Percentiles rank a stretch among this genome's conserved stretches.
These are phyloP conservation scores for Haliclystus octoradiatus DNA, from an alignment of 30 jellyfish, hydroid and myxozoan species.

Conservation along the genomic window DNA sequence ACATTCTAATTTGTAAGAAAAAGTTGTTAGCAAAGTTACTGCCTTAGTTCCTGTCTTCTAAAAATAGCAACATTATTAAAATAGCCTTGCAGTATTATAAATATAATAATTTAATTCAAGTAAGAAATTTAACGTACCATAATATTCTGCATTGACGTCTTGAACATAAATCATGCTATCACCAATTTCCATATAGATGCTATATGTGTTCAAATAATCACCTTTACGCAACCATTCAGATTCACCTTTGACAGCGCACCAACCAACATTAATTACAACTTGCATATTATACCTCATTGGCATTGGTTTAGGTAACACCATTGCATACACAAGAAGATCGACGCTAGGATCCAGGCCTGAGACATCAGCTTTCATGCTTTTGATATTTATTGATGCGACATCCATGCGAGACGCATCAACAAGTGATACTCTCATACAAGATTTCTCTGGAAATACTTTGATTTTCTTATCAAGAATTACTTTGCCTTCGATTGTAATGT, in stretches of 20 bases:
- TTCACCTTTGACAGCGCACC: slow-evolving; percentile 48
- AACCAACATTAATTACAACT: slow-evolving; percentile 50
- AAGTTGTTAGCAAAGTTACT: no score
- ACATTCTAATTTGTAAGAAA: no score
- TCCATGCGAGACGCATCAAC: slow-evolving; percentile 41
- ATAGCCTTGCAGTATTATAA: no score
- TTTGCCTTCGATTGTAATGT: slow-evolving; percentile 35
- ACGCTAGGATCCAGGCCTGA: slow-evolving; percentile 7
- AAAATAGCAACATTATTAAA: no score
- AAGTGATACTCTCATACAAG: slow-evolving; percentile 37
- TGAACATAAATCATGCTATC: neutral
- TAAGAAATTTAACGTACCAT: neutral
- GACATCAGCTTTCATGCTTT: slow-evolving; percentile 19
- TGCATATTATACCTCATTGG: slow-evolving; percentile 8
- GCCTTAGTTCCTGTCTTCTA: no score
- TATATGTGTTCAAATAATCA: slow-evolving; percentile 30
- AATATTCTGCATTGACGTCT: neutral
- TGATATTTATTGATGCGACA: slow-evolving; percentile 33
- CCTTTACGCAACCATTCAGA: slow-evolving; percentile 46
- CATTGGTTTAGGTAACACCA: neutral
- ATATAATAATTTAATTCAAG: no score
- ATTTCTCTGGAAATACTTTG: slow-evolving; percentile 36
- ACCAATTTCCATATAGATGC: neutral
- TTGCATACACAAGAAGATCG: neutral
- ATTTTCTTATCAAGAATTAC: slow-evolving; percentile 22